Conservation (phyloP, 2,113 vertebrate genomes). For the Chaenocephalus aceratus region DNA sequence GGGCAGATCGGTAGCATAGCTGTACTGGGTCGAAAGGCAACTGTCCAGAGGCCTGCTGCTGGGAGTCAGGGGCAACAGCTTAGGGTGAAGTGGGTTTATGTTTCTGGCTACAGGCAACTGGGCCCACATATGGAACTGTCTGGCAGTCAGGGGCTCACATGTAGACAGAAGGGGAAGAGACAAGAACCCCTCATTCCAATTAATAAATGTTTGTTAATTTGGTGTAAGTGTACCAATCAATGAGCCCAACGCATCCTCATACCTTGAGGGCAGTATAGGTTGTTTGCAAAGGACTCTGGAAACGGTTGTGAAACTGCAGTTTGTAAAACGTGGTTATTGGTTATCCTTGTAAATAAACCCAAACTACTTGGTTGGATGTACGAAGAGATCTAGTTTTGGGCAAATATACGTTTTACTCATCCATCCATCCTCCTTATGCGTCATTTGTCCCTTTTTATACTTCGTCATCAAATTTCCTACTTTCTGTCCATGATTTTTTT, state of each 20-base stretch:
- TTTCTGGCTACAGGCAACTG: conserved; percentile 67
- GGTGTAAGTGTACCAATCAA: conserved; percentile 2
- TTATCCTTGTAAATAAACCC: too few species aligned
- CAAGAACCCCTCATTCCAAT: conserved; percentile 1
- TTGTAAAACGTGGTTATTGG: too few species aligned
- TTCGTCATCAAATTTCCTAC: too few species aligned
- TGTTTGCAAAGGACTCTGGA: too few species aligned
- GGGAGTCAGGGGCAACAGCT: conserved; percentile 46
- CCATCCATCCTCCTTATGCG: too few species aligned
- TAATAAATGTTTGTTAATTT: neutral
- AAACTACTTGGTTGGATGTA: too few species aligned
- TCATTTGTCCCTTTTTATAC: too few species aligned
- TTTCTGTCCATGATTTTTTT: too few species aligned
- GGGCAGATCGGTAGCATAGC: conserved; percentile 68
- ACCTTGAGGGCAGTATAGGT: too few species aligned
- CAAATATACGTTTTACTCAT: too few species aligned
- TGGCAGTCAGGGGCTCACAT: conserved; percentile 19
- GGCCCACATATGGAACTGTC: conserved; percentile 26
- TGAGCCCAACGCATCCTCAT: neutral
- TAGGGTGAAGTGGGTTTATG: conserved; percentile 31
- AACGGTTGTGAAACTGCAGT: too few species aligned
- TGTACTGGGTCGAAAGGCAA: conserved; percentile 63
- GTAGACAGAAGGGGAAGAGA: conserved; percentile 1
- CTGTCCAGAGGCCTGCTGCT: conserved; percentile 55
- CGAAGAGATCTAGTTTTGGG: too few species aligned